phyloP scores from a whole-genome alignment of 2,888 invertebrate genomes.

The Byasa hedistus region DNA sequence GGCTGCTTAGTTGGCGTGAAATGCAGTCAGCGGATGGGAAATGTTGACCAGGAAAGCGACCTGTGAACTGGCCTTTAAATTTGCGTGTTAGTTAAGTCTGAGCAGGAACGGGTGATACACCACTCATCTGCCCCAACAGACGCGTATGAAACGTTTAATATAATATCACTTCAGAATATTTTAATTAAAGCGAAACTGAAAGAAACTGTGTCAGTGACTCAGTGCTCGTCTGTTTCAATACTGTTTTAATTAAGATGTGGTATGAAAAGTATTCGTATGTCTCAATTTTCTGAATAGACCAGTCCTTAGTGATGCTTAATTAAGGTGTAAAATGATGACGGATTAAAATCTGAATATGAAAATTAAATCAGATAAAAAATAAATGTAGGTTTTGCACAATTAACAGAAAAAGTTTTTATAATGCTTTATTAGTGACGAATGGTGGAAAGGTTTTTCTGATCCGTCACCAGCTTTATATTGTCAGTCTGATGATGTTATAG shows the following conservation, averaged over 20 bases:
- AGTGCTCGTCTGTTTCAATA: not conserved
- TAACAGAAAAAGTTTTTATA: not conserved
- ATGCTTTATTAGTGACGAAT: no score
- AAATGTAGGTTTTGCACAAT: not conserved
- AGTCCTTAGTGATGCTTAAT: not conserved
- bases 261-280: not conserved
- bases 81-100: constrained; percentile 20
- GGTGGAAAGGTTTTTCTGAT: no score
- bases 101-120: constrained; percentile 1
- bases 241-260: not conserved
- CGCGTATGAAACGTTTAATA: constrained; percentile 1
- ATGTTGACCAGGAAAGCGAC: constrained; percentile 41
- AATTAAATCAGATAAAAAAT: not conserved
- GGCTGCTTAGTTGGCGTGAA: constrained; percentile 44
- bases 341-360: no score
- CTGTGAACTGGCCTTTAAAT: constrained; percentile 21
- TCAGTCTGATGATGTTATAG: no score
- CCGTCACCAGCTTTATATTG: no score
- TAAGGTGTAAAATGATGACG: not conserved
- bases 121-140: not conserved
- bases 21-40: constrained; percentile 42
- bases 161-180: not conserved
- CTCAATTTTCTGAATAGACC: not conserved
- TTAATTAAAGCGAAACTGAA: constrained; percentile 12
- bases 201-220: constrained; percentile 10